A percentile compares a stretch with the other conserved stretches of the same genome.
Conservation (phyloP, 1,140 invertebrate genomes). For the Wiebesia pumilae region DNA sequence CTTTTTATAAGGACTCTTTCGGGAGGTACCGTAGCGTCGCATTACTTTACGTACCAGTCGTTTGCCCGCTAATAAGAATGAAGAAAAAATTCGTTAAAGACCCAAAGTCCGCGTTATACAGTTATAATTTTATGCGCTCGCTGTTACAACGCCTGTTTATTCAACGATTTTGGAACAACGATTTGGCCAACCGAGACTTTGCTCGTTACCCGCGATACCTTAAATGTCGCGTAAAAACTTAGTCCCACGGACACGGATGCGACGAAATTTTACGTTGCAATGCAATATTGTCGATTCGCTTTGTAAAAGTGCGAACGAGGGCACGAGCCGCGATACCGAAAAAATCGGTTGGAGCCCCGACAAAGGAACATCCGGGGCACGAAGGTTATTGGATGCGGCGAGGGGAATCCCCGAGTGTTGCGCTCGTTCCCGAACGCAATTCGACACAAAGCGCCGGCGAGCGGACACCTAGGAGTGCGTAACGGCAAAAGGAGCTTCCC, state of each 20-base stretch:
- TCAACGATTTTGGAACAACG: neutral
- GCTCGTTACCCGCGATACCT: neutral
- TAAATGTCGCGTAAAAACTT: too few relatives aligned
- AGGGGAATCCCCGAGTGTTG: slow-evolving; percentile 3
- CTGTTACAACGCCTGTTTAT: neutral
- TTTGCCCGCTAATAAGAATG: neutral
- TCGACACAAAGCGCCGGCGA: neutral
- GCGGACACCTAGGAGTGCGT: neutral
- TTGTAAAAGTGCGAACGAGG: too few relatives aligned
- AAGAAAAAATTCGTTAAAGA: slow-evolving; percentile 1
- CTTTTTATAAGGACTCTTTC: neutral
- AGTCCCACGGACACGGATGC: too few relatives aligned
- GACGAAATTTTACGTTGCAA: too few relatives aligned
- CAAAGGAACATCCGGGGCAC: too few relatives aligned
- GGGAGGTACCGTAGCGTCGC: neutral
- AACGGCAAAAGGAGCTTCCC: neutral
- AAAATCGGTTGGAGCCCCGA: too few relatives aligned
- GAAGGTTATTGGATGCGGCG: neutral
- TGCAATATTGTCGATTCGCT: too few relatives aligned
- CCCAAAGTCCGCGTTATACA: neutral
- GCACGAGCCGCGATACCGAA: too few relatives aligned
- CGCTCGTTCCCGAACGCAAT: neutral
- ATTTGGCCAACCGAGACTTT: neutral
- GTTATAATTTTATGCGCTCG: neutral
- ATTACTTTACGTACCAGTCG: neutral